Evolutionary conservation across 2,797 vertebrate genomes (phyloP).

Genomic region (Amniataba percoides): DNA sequence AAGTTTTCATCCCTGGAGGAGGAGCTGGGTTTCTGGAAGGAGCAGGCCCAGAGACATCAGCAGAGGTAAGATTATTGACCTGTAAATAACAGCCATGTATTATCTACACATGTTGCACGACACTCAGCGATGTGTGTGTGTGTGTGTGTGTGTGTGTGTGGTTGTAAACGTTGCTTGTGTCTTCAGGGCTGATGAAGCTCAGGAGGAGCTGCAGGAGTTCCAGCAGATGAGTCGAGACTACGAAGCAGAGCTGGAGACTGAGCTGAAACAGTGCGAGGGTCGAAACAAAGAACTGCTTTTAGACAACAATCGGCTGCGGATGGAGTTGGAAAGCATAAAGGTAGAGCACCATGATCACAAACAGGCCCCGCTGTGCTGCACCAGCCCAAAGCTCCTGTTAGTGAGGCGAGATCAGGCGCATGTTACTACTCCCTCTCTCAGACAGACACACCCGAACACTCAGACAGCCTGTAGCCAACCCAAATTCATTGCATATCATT

Average conservation of each 20-base stretch:
- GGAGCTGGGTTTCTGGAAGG: slow-evolving; percentile 93
- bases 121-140: not conserved
- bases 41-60: slow-evolving; percentile 89
- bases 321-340: slow-evolving; percentile 93
- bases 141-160: not conserved
- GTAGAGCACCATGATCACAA: slow-evolving; percentile 73
- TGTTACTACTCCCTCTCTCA: not conserved
- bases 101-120: not conserved
- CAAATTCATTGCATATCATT: slow-evolving; percentile 35
- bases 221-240: slow-evolving; percentile 98
- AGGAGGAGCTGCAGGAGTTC: slow-evolving; percentile 95
- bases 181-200: slow-evolving; percentile 89
- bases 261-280: slow-evolving; percentile 93
- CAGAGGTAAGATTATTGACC: slow-evolving; percentile 85
- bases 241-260: slow-evolving; percentile 94
- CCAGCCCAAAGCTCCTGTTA: slow-evolving; percentile 24
- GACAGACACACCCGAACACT: not conserved
- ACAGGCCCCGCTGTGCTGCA: not conserved
- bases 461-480: not conserved
- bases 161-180: slow-evolving; percentile 18
- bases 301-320: slow-evolving; percentile 89
- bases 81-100: not conserved
- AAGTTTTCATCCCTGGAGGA: slow-evolving; percentile 90
- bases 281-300: slow-evolving; percentile 93
- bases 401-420: not conserved